These are phyloP conservation scores for Druon quercuslanigerum DNA, from an alignment of 1,140 invertebrate species.

Conservation along the genomic window DNA sequence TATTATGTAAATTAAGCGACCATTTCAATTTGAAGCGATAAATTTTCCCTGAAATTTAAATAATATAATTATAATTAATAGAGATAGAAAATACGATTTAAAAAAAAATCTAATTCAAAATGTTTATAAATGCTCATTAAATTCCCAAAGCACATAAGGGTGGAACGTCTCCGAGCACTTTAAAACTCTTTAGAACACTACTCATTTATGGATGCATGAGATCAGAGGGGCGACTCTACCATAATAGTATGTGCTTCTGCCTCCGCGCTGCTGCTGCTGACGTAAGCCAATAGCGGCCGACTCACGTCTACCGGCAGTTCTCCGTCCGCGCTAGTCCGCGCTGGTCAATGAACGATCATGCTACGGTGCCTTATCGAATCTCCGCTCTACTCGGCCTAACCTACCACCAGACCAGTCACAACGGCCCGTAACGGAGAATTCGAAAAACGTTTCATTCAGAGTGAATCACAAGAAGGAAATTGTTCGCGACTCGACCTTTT, in stretches of 20 bases:
- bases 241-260: background rate
- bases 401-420: background rate
- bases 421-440: background rate
- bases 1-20: too few species aligned
- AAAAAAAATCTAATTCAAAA: too few species aligned
- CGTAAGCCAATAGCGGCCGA: constrained; percentile 9
- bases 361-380: constrained; percentile 7
- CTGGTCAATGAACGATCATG: constrained; percentile 19
- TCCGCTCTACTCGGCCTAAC: background rate
- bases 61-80: too few species aligned
- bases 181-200: too few species aligned
- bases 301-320: constrained; percentile 25
- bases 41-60: too few species aligned
- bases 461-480: too few species aligned
- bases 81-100: too few species aligned
- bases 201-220: constrained; percentile 29
- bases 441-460: background rate
- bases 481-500: background rate
- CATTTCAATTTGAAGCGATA: too few species aligned
- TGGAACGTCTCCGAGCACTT: too few species aligned
- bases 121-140: too few species aligned
- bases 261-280: background rate
- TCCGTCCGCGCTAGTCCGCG: background rate
- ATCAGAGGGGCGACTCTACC: background rate
- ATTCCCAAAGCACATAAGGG: too few species aligned